Evolutionary conservation across 2,888 invertebrate species (phyloP).

Genomic region (Brachypalpus laphriformis): DNA sequence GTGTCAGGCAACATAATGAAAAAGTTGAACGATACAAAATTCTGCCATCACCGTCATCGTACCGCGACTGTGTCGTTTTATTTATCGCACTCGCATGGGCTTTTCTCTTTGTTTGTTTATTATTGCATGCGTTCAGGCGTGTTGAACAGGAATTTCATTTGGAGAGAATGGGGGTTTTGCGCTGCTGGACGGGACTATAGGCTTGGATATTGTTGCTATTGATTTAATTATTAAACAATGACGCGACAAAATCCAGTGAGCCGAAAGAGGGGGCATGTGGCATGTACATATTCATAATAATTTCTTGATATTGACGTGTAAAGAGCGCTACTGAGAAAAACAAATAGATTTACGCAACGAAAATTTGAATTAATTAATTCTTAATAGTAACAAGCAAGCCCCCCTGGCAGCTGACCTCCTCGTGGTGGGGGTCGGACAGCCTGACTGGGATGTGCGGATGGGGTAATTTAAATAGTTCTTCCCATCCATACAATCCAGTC

Average conservation of each 20-base stretch:
- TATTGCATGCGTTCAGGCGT: conserved; percentile 55
- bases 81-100: conserved; percentile 41
- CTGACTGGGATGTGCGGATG: too few species aligned
- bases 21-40: conserved; percentile 39
- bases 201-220: conserved; percentile 44
- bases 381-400: too few species aligned
- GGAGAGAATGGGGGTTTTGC: background rate
- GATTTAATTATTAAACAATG: conserved; percentile 70
- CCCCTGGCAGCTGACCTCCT: too few species aligned
- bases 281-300: conserved; percentile 6
- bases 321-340: too few species aligned
- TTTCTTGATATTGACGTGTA: conserved; percentile 1
- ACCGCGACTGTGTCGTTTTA: conserved; percentile 1
- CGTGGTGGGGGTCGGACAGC: too few species aligned
- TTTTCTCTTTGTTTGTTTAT: conserved; percentile 51
- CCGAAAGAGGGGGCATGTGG: background rate
- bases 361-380: too few species aligned
- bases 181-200: background rate
- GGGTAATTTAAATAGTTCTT: too few species aligned
- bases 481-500: too few species aligned
- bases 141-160: conserved; percentile 34
- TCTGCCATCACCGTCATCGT: conserved; percentile 49
- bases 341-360: too few species aligned
- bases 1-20: conserved; percentile 48
- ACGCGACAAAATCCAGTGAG: conserved; percentile 54